Percentiles rank a stretch among this genome's conserved stretches.
phyloP scores from a whole-genome alignment of 92 coral and sea anemone genomes.

The Porites rus region DNA sequence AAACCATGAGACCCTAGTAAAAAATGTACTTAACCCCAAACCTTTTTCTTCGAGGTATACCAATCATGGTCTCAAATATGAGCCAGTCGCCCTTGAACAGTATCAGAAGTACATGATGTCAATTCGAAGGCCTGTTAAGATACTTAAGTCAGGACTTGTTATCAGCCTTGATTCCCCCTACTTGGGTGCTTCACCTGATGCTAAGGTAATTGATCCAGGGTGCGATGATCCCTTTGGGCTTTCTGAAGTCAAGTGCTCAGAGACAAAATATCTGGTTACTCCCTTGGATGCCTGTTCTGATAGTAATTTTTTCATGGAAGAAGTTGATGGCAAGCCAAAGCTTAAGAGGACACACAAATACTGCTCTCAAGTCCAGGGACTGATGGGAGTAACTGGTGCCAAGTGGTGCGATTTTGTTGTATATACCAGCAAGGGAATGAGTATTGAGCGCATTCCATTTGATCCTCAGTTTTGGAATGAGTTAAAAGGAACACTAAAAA shows the following conservation, averaged over 20 bases:
- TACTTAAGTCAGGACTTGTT: constrained; percentile 77
- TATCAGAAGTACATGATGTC: constrained; percentile 73
- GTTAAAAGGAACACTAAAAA: constrained; percentile 20
- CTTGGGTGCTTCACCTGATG: constrained; percentile 75
- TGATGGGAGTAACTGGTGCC: constrained; percentile 69
- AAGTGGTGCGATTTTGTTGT: constrained; percentile 2
- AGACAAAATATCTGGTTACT: constrained; percentile 69
- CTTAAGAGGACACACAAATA: constrained; percentile 63
- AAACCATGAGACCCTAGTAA: constrained; percentile 62
- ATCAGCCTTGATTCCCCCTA: constrained; percentile 61
- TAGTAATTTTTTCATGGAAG: constrained; percentile 48
- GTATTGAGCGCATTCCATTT: constrained; percentile 69
- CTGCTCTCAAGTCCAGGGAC: constrained; percentile 72
- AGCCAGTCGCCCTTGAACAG: constrained; percentile 63
- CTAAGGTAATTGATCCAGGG: constrained; percentile 64
- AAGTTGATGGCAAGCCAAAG: constrained; percentile 46
- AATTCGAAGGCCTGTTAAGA: constrained; percentile 57
- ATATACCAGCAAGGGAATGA: constrained; percentile 71
- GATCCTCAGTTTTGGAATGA: constrained; percentile 54
- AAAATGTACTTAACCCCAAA: constrained; percentile 66
- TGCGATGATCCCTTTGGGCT: constrained; percentile 67
- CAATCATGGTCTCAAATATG: constrained; percentile 71
- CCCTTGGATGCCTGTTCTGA: constrained; percentile 77
- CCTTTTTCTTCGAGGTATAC: constrained; percentile 65
- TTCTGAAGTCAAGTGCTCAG: constrained; percentile 74